Evolutionary conservation across 2,888 invertebrate species (phyloP).

Genomic region (Troides aeacus): DNA sequence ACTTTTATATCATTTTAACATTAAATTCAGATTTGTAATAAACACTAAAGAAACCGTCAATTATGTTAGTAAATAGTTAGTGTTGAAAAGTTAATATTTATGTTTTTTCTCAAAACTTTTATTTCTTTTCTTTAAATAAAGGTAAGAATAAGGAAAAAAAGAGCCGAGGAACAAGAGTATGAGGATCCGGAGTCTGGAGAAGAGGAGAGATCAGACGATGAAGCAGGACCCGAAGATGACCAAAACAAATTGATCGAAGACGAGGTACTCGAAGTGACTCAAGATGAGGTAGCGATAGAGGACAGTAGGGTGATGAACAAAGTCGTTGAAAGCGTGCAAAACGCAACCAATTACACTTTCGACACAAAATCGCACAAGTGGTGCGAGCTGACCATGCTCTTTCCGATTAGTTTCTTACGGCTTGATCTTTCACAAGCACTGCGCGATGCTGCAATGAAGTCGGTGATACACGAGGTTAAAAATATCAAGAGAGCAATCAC

Average conservation of each 20-base stretch:
- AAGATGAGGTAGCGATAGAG: conserved; percentile 49
- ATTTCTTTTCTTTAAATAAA: conserved; percentile 25
- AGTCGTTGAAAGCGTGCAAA: conserved; percentile 61
- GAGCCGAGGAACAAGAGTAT: conserved; percentile 83
- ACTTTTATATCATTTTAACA: too few relatives aligned
- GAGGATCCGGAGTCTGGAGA: conserved; percentile 83
- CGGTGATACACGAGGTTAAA: conserved; percentile 89
- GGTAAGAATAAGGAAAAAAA: conserved; percentile 77
- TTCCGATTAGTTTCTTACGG: conserved; percentile 72
- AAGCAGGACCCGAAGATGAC: conserved; percentile 56
- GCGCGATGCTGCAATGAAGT: conserved; percentile 83
- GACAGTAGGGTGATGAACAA: conserved; percentile 58
- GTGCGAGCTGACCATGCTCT: conserved; percentile 90
- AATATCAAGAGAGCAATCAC: conserved; percentile 92
- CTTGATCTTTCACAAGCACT: conserved; percentile 89
- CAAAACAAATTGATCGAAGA: conserved; percentile 50
- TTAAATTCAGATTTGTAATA: too few relatives aligned
- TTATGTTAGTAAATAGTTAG: too few relatives aligned
- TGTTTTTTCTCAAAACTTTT: neutral
- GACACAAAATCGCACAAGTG: conserved; percentile 88
- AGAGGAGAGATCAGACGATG: conserved; percentile 76
- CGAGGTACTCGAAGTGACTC: conserved; percentile 44
- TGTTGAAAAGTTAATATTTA: too few relatives aligned
- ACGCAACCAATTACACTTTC: conserved; percentile 84
- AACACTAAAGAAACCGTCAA: too few relatives aligned